These are phyloP conservation scores for Celastrina argiolus DNA, from an alignment of 2,888 invertebrate species.

Conservation along the genomic window DNA sequence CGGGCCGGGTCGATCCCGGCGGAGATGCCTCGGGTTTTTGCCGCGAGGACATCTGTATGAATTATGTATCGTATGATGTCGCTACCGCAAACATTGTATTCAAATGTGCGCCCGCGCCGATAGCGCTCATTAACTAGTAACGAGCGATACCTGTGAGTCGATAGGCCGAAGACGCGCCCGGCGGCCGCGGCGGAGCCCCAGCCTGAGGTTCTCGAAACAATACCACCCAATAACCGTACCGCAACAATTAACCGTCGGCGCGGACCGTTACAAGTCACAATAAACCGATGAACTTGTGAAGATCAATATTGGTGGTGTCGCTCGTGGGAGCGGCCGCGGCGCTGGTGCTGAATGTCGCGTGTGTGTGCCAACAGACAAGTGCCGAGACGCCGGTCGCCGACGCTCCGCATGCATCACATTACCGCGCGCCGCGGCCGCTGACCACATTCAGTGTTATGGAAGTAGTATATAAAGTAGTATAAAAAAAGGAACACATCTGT, in stretches of 20 bases:
- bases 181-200: background rate
- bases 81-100: constrained; percentile 41
- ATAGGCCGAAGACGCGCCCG: background rate
- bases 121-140: constrained; percentile 17
- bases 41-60: constrained; percentile 37
- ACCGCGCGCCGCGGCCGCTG: no score
- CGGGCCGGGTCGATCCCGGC: constrained; percentile 35
- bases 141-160: background rate
- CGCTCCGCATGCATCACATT: constrained; percentile 2
- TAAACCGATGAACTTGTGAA: background rate
- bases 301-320: constrained; percentile 8
- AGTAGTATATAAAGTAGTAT: no score
- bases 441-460: no score
- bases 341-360: background rate
- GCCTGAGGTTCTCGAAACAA: background rate
- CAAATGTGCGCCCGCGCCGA: constrained; percentile 36
- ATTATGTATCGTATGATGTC: constrained; percentile 41
- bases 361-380: background rate
- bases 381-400: background rate
- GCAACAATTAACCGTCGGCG: background rate
- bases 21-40: constrained; percentile 35
- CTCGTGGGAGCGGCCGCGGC: background rate
- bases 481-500: no score
- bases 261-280: background rate
- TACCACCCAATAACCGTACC: background rate